Evolutionary conservation across 2,888 invertebrate species (phyloP).

Genomic region (Heliconius ismenius): DNA sequence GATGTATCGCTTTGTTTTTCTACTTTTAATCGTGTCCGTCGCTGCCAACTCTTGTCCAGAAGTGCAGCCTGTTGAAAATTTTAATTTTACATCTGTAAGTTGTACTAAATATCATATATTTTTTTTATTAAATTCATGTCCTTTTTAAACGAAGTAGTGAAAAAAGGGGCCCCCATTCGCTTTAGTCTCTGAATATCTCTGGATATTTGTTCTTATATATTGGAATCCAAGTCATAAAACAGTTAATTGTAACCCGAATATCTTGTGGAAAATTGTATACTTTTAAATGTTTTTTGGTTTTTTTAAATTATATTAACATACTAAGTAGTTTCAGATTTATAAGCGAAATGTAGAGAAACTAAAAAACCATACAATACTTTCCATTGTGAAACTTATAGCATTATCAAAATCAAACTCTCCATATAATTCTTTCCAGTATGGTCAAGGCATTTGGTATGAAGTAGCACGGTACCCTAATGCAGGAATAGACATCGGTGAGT

Average conservation of each 20-base stretch:
- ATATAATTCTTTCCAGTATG: slow-evolving; percentile 3
- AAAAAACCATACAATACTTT: neutral
- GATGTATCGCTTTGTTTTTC: slow-evolving; percentile 11
- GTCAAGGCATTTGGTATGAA: slow-evolving; percentile 34
- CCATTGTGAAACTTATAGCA: neutral
- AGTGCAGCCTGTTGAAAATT: slow-evolving; percentile 23
- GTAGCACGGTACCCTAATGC: slow-evolving; percentile 24
- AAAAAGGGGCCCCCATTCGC: too few relatives aligned
- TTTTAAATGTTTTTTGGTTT: too few relatives aligned
- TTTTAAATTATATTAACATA: too few relatives aligned
- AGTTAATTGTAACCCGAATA: too few relatives aligned
- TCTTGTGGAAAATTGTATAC: too few relatives aligned
- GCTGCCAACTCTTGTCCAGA: slow-evolving; percentile 22
- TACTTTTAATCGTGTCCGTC: slow-evolving; percentile 3
- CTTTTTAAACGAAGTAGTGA: too few relatives aligned
- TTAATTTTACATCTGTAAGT: slow-evolving; percentile 30
- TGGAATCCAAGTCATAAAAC: too few relatives aligned
- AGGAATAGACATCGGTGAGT: slow-evolving; percentile 21
- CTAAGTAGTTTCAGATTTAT: too few relatives aligned
- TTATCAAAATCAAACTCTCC: neutral
- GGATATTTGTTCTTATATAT: too few relatives aligned
- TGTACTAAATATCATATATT: neutral
- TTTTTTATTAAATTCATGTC: neutral
- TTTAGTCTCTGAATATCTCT: too few relatives aligned
- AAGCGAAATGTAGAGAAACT: too few relatives aligned